Conservation (phyloP, 2,888 invertebrate genomes). For the Microplitis manilae region DNA sequence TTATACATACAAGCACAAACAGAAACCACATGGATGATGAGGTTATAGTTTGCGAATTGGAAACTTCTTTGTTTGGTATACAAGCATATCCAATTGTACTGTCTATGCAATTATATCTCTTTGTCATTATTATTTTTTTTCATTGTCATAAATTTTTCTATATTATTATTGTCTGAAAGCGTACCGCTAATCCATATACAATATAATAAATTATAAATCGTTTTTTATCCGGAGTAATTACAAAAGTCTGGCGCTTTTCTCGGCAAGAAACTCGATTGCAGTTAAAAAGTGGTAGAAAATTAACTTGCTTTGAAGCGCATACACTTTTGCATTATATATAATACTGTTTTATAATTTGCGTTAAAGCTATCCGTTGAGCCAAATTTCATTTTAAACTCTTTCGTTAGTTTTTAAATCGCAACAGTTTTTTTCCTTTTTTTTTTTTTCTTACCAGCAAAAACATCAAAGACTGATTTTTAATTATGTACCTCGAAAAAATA, state of each 20-base stretch:
- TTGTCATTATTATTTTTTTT: not conserved
- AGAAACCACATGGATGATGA: not conserved
- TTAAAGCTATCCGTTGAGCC: not conserved
- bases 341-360: not conserved
- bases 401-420: not conserved
- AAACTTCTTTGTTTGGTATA: slow-evolving; percentile 14
- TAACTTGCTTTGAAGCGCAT: not conserved
- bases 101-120: not conserved
- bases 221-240: too few relatives aligned
- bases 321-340: not conserved
- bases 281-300: not conserved
- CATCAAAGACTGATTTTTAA: slow-evolving; percentile 1
- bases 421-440: not conserved
- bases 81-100: not conserved
- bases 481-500: not conserved
- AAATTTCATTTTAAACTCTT: not conserved
- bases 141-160: not conserved
- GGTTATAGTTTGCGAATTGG: not conserved
- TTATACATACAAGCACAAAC: not conserved
- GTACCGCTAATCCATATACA: too few relatives aligned
- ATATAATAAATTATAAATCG: too few relatives aligned
- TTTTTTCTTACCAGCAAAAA: not conserved
- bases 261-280: not conserved
- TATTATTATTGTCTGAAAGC: too few relatives aligned
- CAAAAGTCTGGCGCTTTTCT: not conserved